Base-by-base conservation (phyloP, 1,140 invertebrate species). In the Bacillus rossius region DNA sequence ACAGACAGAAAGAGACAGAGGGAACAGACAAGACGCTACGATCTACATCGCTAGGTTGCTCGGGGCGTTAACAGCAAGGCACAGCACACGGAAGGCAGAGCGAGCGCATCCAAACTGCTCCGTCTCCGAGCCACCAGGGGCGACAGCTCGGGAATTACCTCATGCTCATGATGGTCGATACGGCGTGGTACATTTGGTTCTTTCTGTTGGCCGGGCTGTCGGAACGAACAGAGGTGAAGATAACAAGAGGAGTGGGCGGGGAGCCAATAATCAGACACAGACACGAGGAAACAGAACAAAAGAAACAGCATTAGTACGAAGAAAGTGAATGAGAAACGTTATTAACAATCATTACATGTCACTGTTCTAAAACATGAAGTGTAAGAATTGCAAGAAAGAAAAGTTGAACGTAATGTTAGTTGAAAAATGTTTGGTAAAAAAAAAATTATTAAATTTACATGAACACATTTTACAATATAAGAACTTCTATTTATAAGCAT, bases 101-200 rank as follows among this genome's bases (percentile, higher is more conserved):
- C 8, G 4, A 51, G 23, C 16, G 49, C 10, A 34, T 34, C 40
- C 26, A 26, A n/a, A 10, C 29, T 34, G 29, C 10, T 10, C 10
- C 29, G 4, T 10, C 10, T 34, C 4, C 29, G 10, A 34, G 4
- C 29, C 29, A n/a, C 14, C 26, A 4, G 8, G 25, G 17, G 22
- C 49, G 42, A 25, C 23, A 43, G 29, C 19, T 42, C 16, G 2
- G 23, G 48, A 43, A 65, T 87, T 91, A 93, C 89, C 89, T 93
- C 87, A 92, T 89, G 65, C 88, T 85, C 75, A 93, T 89, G 74
- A 93, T 89, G 71, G 89, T 89, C 61, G 89, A 92, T 70, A 93
- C 90, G 71, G 90, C 89, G 80, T 91, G 88, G 83, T 92, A 92
- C 88, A 93, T 92, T 85, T 87, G 84, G 81, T 88, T 84, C 80